A percentile compares a stretch with the other conserved stretches of the same genome.
Conservation (phyloP, 2,888 invertebrate genomes). For the Hirtodrosophila alboralis region DNA sequence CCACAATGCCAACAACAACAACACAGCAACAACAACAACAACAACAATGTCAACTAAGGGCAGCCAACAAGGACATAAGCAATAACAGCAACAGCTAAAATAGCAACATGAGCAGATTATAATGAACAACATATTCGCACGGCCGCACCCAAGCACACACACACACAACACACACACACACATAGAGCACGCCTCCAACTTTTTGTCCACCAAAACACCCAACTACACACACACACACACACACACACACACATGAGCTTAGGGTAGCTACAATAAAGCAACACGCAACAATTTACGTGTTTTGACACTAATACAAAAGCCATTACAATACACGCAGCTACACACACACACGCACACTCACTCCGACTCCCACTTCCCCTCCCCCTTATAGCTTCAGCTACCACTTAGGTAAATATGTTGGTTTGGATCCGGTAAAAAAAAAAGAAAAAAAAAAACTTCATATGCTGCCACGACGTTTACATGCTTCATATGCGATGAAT, state of each 20-base stretch:
- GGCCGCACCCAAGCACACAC: slow-evolving; percentile 65
- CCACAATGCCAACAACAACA: slow-evolving; percentile 62
- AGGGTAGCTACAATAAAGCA: slow-evolving; percentile 53
- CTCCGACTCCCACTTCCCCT: slow-evolving; percentile 3
- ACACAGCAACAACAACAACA: slow-evolving; percentile 38
- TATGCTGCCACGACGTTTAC: slow-evolving; percentile 50
- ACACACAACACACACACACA: slow-evolving; percentile 4
- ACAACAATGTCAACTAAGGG: slow-evolving; percentile 43
- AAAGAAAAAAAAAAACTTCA: slow-evolving; percentile 43
- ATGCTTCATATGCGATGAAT: slow-evolving; percentile 43
- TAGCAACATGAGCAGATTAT: slow-evolving; percentile 78
- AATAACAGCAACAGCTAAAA: slow-evolving; percentile 76
- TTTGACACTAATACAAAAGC: slow-evolving; percentile 78
- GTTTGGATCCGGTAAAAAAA: slow-evolving; percentile 23
- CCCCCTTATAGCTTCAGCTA: slow-evolving; percentile 3
- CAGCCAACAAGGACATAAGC: slow-evolving; percentile 65
- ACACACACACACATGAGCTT: slow-evolving; percentile 10
- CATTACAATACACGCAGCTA: slow-evolving; percentile 72
- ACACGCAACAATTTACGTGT: slow-evolving; percentile 78
- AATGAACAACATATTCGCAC: slow-evolving; percentile 79
- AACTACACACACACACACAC: slow-evolving; percentile 2
- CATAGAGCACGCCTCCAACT: slow-evolving; percentile 8
- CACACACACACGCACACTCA: slow-evolving; percentile 34
- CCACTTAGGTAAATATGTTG: slow-evolving; percentile 35
- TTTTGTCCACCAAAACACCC: slow-evolving; percentile 6